A percentile compares a stretch with the other conserved stretches of the same genome.
Conservation (phyloP, 2,113 vertebrate species). For the Carassius carassius region DNA sequence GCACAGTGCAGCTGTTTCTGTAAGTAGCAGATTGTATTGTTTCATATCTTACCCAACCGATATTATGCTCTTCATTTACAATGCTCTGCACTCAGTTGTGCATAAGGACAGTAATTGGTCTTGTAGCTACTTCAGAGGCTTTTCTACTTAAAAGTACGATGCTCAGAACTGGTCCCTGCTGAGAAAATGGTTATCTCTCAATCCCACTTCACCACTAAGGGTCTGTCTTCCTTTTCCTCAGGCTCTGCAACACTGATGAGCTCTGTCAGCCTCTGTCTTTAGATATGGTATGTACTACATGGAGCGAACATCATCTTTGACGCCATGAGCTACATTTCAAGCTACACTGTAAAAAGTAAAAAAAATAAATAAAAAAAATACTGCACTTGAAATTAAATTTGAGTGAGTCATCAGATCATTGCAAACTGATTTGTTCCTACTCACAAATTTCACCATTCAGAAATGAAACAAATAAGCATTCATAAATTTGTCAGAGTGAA, state of each 20-base stretch:
- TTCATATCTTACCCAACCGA: neutral
- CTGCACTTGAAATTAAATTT: neutral
- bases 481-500: neutral
- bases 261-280: neutral
- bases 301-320: neutral
- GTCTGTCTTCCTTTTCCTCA: conserved; percentile 18
- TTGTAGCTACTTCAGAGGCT: conserved; percentile 15
- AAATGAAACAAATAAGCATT: neutral
- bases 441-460: neutral
- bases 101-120: conserved; percentile 8
- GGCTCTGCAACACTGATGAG: neutral
- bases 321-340: neutral
- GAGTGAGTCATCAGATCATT: neutral
- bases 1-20: neutral
- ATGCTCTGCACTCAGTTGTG: conserved; percentile 1
- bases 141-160: neutral
- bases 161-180: conserved; percentile 18
- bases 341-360: neutral
- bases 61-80: conserved; percentile 15
- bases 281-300: neutral
- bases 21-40: conserved; percentile 3
- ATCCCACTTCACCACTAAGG: conserved; percentile 31
- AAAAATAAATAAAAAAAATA: too few species aligned
- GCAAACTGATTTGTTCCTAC: neutral
- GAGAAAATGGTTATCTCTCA: conserved; percentile 35